phyloP scores from a whole-genome alignment of 2,888 invertebrate species.

The Cosmia trapezina region DNA sequence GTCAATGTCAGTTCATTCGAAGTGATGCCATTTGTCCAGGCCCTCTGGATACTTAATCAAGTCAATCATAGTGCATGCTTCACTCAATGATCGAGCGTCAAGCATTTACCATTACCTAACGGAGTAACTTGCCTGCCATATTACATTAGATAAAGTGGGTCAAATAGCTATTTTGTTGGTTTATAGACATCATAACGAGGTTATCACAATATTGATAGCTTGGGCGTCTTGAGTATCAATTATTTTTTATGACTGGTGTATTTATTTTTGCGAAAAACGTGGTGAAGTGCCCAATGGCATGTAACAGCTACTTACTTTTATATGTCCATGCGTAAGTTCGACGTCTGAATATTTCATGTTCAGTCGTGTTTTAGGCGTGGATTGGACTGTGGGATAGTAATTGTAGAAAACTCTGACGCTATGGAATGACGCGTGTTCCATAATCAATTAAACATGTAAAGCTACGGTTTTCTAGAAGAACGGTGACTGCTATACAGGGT shows the following conservation, averaged over 20 bases:
- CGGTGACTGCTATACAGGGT: not conserved
- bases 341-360: slow-evolving; percentile 37
- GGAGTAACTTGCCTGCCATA: slow-evolving; percentile 43
- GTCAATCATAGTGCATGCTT: slow-evolving; percentile 45
- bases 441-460: not conserved
- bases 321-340: slow-evolving; percentile 31
- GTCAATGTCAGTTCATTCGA: too few relatives aligned
- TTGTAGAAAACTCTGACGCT: not conserved
- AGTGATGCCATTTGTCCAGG: too few relatives aligned
- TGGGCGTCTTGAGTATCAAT: slow-evolving; percentile 75
- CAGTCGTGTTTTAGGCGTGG: not conserved
- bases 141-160: slow-evolving; percentile 63
- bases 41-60: slow-evolving; percentile 41
- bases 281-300: slow-evolving; percentile 52
- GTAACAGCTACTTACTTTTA: slow-evolving; percentile 63
- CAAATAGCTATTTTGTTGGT: slow-evolving; percentile 67
- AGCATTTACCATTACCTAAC: slow-evolving; percentile 51
- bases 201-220: slow-evolving; percentile 78
- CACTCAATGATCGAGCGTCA: slow-evolving; percentile 38
- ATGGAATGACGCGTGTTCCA: not conserved
- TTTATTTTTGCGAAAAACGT: slow-evolving; percentile 70
- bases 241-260: slow-evolving; percentile 76
- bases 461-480: not conserved
- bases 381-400: not conserved
- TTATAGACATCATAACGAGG: slow-evolving; percentile 73